A percentile compares a stretch with the other conserved stretches of the same genome.
Conservation (phyloP, 2,888 invertebrate genomes). For the Eilema depressum region DNA sequence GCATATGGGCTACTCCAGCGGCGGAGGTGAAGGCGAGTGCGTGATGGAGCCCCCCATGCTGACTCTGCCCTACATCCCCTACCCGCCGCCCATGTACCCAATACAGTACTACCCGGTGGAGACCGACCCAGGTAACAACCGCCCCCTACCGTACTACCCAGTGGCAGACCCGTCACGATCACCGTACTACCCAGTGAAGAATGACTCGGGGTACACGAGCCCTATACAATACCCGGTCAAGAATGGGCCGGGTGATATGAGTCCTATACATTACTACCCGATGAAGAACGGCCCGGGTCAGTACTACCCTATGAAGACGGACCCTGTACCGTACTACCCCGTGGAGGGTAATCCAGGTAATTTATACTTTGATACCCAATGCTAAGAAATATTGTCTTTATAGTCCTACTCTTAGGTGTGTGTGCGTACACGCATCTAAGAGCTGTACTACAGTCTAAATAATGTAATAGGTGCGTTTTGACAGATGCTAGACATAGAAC, state of each 20-base stretch:
- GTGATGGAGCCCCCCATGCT: conserved; percentile 65
- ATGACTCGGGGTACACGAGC: background rate
- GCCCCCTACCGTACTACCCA: background rate
- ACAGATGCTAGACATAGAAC: no score
- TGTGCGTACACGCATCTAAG: no score
- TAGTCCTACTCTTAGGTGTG: background rate
- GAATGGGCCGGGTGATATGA: background rate
- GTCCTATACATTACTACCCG: background rate
- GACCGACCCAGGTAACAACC: conserved; percentile 59
- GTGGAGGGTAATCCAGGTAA: background rate
- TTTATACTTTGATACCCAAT: background rate
- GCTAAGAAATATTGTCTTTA: background rate
- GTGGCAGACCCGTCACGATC: background rate
- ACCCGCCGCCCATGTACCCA: conserved; percentile 82
- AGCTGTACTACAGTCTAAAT: background rate
- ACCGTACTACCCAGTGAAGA: background rate
- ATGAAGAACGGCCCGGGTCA: background rate
- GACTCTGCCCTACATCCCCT: conserved; percentile 76
- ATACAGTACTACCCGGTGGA: conserved; percentile 80
- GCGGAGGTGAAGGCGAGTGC: conserved; percentile 55
- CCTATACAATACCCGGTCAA: background rate
- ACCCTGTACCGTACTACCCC: background rate
- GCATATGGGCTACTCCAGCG: conserved; percentile 24
- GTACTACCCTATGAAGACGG: background rate
- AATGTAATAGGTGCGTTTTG: background rate